Evolutionary conservation across 2,797 vertebrate species (phyloP).

Genomic region (Eulemur mongoz): DNA sequence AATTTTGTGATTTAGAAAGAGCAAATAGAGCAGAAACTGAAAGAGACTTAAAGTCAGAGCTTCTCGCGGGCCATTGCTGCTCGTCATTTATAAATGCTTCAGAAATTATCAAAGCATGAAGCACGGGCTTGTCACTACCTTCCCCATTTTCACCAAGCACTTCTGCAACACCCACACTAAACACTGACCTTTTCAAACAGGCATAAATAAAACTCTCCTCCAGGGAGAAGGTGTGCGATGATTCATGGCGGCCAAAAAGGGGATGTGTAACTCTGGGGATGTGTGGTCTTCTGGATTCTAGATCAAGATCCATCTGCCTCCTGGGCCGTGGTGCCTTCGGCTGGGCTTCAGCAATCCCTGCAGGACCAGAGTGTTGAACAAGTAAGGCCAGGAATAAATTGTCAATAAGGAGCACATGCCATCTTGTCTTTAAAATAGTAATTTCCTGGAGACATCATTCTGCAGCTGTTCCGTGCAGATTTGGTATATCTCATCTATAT

Average conservation of each 20-base stretch:
- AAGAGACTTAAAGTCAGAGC: background rate
- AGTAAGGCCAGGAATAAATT: background rate
- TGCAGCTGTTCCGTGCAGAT: background rate
- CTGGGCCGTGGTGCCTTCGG: background rate
- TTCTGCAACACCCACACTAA: background rate
- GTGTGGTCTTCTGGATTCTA: background rate
- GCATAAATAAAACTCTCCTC: background rate
- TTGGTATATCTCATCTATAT: background rate
- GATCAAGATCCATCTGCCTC: background rate
- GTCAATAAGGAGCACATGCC: background rate
- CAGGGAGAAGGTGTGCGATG: background rate
- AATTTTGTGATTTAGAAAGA: background rate
- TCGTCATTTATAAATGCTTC: background rate
- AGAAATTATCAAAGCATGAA: background rate
- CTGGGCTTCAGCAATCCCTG: background rate
- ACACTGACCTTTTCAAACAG: background rate
- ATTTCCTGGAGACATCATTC: background rate
- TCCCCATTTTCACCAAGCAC: background rate
- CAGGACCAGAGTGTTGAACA: background rate
- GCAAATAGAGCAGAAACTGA: background rate
- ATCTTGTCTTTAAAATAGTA: background rate
- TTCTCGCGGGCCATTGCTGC: background rate
- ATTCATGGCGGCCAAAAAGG: background rate
- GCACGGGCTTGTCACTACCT: too few species aligned
- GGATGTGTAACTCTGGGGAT: background rate